These are phyloP conservation scores for Azemiops feae DNA, from an alignment of 2,113 vertebrate genomes.

Conservation along the genomic window DNA sequence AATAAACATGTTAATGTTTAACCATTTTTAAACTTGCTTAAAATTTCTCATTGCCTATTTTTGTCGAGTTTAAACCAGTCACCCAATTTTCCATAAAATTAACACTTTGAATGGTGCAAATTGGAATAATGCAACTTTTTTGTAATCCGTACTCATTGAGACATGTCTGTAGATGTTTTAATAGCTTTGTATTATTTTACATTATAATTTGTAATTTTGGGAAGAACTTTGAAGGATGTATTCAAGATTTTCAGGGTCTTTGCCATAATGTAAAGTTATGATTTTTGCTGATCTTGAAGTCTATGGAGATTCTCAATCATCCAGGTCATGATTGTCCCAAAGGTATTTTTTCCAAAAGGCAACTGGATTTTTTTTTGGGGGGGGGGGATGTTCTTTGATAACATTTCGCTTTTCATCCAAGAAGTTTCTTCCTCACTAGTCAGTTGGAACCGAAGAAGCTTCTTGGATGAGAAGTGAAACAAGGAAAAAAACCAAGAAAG, in stretches of 20 bases:
- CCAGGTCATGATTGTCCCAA: not conserved
- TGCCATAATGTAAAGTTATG: not conserved
- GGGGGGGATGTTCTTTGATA: not conserved
- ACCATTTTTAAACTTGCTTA: not conserved
- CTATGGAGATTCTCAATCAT: not conserved
- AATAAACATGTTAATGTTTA: not conserved
- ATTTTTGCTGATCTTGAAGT: not conserved
- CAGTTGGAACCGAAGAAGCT: not conserved
- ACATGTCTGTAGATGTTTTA: not conserved
- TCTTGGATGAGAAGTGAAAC: not conserved
- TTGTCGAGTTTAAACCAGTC: not conserved
- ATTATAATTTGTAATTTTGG: not conserved
- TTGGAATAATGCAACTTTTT: not conserved
- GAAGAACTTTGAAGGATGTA: not conserved
- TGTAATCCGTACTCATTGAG: not conserved
- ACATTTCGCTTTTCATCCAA: not conserved
- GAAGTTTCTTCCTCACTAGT: not conserved
- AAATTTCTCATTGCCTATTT: not conserved
- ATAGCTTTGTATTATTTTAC: not conserved
- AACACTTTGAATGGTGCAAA: not conserved
- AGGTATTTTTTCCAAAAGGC: not conserved
- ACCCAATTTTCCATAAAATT: not conserved
- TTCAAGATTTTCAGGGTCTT: not conserved
- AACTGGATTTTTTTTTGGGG: not conserved
- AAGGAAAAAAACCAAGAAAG: not conserved